Evolutionary conservation across 2,888 invertebrate genomes (phyloP).

Genomic region (Melinaea menophilus): DNA sequence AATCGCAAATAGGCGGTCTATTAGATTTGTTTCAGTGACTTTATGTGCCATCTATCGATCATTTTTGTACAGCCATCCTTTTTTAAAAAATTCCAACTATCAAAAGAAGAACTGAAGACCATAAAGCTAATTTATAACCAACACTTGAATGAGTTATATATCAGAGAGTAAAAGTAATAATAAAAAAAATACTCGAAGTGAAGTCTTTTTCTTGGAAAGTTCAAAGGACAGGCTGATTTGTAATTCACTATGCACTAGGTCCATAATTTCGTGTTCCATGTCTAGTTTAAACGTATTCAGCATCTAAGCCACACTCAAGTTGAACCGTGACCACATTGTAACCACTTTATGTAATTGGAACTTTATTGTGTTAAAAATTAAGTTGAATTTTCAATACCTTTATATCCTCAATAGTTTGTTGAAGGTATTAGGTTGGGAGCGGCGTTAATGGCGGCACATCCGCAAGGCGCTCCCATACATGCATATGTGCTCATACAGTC

Average conservation of each 20-base stretch:
- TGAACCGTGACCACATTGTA: constrained; percentile 18
- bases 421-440: constrained; percentile 46
- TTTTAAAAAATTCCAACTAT: too few species aligned
- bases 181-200: too few species aligned
- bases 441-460: constrained; percentile 50
- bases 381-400: constrained; percentile 10
- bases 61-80: too few species aligned
- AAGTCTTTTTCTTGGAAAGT: too few species aligned
- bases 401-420: constrained; percentile 31
- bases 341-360: neutral
- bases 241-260: constrained; percentile 16
- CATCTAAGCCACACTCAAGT: constrained; percentile 34
- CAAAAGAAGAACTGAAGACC: too few species aligned
- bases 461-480: constrained; percentile 37
- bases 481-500: constrained; percentile 1
- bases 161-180: too few species aligned
- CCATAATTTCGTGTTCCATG: constrained; percentile 31
- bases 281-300: constrained; percentile 36
- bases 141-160: too few species aligned
- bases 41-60: too few species aligned
- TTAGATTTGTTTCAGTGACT: too few species aligned
- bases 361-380: neutral
- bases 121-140: too few species aligned
- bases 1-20: too few species aligned
- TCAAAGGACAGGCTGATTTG: constrained; percentile 16